phyloP scores from a whole-genome alignment of 2,113 vertebrate species.

The Scomber colias region DNA sequence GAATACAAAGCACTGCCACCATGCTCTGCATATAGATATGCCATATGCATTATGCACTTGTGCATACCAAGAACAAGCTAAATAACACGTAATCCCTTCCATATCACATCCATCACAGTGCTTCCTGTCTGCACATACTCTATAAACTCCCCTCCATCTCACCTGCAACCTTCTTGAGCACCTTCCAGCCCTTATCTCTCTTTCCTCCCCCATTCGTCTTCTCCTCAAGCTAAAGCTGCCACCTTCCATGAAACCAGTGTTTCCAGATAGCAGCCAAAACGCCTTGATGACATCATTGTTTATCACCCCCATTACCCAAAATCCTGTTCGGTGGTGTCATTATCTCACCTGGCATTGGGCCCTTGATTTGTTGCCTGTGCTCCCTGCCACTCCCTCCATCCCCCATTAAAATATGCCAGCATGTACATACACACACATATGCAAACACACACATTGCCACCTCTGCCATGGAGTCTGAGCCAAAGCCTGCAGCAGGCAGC shows the following conservation, averaged over 20 bases:
- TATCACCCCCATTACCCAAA: conserved; percentile 75
- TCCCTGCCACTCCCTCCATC: conserved; percentile 31
- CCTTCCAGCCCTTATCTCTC: conserved; percentile 47
- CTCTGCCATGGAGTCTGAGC: conserved; percentile 43
- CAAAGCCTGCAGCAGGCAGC: conserved; percentile 49
- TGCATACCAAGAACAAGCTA: conserved; percentile 46
- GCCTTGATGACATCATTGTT: conserved; percentile 76
- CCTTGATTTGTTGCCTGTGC: conserved; percentile 57
- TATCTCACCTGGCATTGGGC: conserved; percentile 78
- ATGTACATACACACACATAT: conserved; percentile 23
- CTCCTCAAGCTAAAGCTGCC: conserved; percentile 31
- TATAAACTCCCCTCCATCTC: conserved; percentile 54
- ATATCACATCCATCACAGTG: conserved; percentile 42
- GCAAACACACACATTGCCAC: conserved; percentile 26
- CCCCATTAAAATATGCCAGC: conserved; percentile 35
- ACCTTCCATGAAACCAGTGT: conserved; percentile 39
- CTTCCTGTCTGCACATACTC: conserved; percentile 10
- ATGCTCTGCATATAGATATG: conserved; percentile 58
- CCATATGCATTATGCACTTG: conserved; percentile 37
- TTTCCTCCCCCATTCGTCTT: conserved; percentile 27
- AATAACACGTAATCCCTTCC: conserved; percentile 50
- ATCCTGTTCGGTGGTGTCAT: conserved; percentile 61
- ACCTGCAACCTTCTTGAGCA: conserved; percentile 39
- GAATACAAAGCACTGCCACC: conserved; percentile 23
- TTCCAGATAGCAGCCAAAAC: conserved; percentile 47